phyloP scores from a whole-genome alignment of 2,113 vertebrate genomes.

The Ciconia boyciana region DNA sequence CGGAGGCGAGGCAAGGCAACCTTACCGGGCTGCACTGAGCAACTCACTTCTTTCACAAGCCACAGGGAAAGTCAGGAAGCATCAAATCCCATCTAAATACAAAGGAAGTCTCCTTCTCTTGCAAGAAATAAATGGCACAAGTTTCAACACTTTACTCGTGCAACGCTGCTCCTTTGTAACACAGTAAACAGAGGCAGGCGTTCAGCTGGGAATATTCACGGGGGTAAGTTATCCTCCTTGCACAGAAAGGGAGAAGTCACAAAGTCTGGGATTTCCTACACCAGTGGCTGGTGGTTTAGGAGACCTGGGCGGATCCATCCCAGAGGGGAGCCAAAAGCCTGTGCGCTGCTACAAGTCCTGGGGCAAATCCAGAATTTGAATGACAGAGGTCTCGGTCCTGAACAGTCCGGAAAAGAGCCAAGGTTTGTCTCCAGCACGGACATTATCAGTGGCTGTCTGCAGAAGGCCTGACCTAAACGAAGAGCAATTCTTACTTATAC shows the following conservation, averaged over 20 bases:
- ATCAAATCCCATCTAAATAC: background rate
- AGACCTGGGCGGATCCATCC: background rate
- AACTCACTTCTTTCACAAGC: background rate
- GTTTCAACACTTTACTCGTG: background rate
- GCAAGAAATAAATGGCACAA: background rate
- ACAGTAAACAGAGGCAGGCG: rapidly evolving
- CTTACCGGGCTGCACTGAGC: background rate
- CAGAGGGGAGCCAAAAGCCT: background rate
- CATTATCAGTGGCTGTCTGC: background rate
- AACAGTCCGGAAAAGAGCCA: background rate
- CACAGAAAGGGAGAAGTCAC: background rate
- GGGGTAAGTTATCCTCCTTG: background rate
- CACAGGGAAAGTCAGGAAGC: background rate
- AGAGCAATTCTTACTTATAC: background rate
- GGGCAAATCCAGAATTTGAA: background rate
- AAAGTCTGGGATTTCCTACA: background rate
- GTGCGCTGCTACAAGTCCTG: background rate
- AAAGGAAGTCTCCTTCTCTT: background rate
- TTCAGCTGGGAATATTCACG: background rate
- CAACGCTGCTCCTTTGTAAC: background rate
- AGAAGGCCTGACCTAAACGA: background rate
- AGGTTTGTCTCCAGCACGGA: background rate
- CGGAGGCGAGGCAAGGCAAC: background rate
- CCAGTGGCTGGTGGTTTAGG: background rate
- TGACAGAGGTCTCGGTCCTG: background rate